Evolutionary conservation across 2,113 vertebrate species (phyloP).

Genomic region (Aspiorhynchus laticeps): DNA sequence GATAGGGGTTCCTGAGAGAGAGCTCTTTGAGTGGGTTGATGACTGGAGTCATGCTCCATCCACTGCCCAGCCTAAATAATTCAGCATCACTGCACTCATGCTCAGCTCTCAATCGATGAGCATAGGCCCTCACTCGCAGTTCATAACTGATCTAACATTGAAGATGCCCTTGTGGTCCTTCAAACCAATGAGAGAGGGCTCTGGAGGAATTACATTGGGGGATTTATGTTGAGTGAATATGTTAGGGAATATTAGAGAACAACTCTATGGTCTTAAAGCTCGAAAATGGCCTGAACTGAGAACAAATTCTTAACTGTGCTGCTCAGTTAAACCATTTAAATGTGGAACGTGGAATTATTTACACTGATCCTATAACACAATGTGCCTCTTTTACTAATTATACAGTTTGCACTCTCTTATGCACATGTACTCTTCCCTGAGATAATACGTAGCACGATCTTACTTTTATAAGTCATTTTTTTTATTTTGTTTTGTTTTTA

Average conservation of each 20-base stretch:
- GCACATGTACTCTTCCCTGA: no score
- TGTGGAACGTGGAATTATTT: neutral
- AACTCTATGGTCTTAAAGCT: neutral
- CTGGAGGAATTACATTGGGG: slow-evolving; percentile 12
- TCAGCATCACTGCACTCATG: slow-evolving; percentile 51
- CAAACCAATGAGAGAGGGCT: slow-evolving; percentile 36
- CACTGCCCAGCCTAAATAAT: slow-evolving; percentile 53
- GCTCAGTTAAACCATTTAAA: neutral
- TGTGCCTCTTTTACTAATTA: neutral
- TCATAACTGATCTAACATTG: slow-evolving; percentile 44
- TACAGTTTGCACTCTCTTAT: neutral
- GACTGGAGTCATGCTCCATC: slow-evolving; percentile 47
- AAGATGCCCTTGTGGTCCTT: slow-evolving; percentile 42
- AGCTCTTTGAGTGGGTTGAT: slow-evolving; percentile 38
- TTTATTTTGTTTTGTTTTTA: no score
- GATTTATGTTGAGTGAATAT: neutral
- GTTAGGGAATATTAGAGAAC: slow-evolving; percentile 6
- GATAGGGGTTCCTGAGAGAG: slow-evolving; percentile 41
- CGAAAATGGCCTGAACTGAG: neutral
- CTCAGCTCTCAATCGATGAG: slow-evolving; percentile 57
- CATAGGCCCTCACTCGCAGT: slow-evolving; percentile 40
- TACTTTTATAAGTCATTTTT: no score
- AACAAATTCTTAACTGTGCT: slow-evolving; percentile 2
- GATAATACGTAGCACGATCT: no score
- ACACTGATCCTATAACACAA: neutral